Base-by-base conservation (phyloP, 1,140 invertebrate species). In the Reticulitermes speratus region DNA sequence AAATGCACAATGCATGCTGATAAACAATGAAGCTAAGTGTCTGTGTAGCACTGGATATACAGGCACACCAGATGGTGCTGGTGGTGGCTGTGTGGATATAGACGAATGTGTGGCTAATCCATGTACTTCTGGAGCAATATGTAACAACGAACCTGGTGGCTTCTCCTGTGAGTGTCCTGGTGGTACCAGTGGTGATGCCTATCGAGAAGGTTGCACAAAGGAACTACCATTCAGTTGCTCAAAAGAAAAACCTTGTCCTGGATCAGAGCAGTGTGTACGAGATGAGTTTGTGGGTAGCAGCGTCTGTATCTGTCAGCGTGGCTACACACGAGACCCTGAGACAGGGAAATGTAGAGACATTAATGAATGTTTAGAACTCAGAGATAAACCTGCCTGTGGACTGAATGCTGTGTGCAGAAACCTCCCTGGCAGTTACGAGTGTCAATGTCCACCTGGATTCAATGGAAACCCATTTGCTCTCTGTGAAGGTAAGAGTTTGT, bases 341-440 rank as follows among this genome's bases (percentile, higher is more conserved):
- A 94, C 93, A 48, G 95, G 94, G 7, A 93, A 95, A 89, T 97
- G 96, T 91, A 93, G 95, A 89, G 97, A 99, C 91, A 93, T 97
- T 32, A 96, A 99, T 89, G 97, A 99, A 91, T 98, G 97, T 88
- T 93, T 94, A 2, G 94, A 95, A 89, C 91, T 93, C 0, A 90
- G 93, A 65, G 94, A 94, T 19, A 96, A 95, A 87, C 93, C 94
- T 1, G 94, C 95, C 7, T 98, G 97, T 91, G 97, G 97, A 1
- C 89, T 96, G 11, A 97, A 97, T 90, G 96, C 97, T 5, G 94
- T 97, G 82, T 98, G 97, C 89, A 97, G 97, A 91, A 98, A 98
- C 91, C 91, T 98, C 75, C 97, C 97, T 0, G 97, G 97, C n/a
- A 97, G 96, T 89, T 98, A 98, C 89, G 97, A 97, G 91, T 98